A percentile compares a stretch with the other conserved stretches of the same genome.
Conservation (phyloP, 2,888 invertebrate species). For the Sinohyriopsis cumingii region DNA sequence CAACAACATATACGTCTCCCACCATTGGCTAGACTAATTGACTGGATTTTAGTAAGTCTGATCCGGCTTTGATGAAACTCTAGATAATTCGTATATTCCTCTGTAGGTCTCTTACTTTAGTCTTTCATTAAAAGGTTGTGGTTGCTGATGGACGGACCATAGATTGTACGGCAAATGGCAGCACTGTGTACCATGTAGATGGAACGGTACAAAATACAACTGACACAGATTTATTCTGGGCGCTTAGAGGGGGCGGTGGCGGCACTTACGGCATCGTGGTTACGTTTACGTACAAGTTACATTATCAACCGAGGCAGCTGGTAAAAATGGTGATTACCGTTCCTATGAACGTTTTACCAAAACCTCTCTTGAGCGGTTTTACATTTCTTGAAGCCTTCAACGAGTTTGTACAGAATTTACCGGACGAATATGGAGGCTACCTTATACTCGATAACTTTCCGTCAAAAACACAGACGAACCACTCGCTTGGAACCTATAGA, state of each 20-base stretch:
- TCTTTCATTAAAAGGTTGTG: constrained; percentile 22
- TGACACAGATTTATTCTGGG: constrained; percentile 44
- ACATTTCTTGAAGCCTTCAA: constrained; percentile 12
- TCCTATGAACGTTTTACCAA: constrained; percentile 3
- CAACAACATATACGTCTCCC: too few relatives aligned
- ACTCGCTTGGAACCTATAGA: constrained; percentile 11
- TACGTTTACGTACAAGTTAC: constrained; percentile 30
- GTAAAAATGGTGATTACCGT: constrained; percentile 11
- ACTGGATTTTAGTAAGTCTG: too few relatives aligned
- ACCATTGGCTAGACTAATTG: too few relatives aligned
- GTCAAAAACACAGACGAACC: too few relatives aligned
- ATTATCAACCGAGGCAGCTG: constrained; percentile 19
- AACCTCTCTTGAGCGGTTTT: background rate
- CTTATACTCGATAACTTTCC: constrained; percentile 20
- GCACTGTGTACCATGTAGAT: constrained; percentile 8
- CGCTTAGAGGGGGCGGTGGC: constrained; percentile 43
- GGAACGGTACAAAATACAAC: constrained; percentile 4
- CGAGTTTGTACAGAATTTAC: constrained; percentile 14
- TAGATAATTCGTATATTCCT: too few relatives aligned
- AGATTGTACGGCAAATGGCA: constrained; percentile 23
- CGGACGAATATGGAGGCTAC: constrained; percentile 39
- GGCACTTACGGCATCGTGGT: constrained; percentile 37
- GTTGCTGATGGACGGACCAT: constrained; percentile 28
- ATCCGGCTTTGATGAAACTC: too few relatives aligned
- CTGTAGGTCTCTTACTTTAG: background rate